A percentile compares a stretch with the other conserved stretches of the same genome.
Conservation (phyloP, 2,888 invertebrate species). For the Taenaris catops region DNA sequence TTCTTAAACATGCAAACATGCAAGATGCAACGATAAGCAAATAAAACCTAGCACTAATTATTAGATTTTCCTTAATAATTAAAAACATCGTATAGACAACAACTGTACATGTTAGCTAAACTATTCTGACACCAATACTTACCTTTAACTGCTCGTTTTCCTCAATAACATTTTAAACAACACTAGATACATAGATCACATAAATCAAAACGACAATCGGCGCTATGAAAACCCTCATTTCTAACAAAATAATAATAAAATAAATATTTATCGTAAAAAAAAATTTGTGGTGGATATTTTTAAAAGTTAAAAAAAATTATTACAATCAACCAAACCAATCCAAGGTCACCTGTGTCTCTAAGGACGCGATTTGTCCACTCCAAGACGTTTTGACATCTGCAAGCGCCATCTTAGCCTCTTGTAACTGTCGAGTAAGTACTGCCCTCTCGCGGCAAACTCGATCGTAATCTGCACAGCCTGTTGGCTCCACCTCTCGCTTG, state of each 20-base stretch:
- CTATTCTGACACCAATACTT: slow-evolving; percentile 2
- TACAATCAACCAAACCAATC: too few species aligned
- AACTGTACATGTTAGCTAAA: slow-evolving; percentile 1
- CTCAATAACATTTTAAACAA: background rate
- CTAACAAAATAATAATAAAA: too few species aligned
- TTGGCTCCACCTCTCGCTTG: slow-evolving; percentile 46
- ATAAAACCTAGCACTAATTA: background rate
- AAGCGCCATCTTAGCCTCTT: slow-evolving; percentile 92
- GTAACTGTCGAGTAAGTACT: slow-evolving; percentile 87
- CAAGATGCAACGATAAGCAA: too few species aligned
- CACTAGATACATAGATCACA: background rate
- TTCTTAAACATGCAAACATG: slow-evolving; percentile 3
- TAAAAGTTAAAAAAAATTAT: background rate
- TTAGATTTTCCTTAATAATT: background rate
- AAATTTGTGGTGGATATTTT: too few species aligned
- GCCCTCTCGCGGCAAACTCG: slow-evolving; percentile 60
- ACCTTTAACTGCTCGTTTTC: slow-evolving; percentile 4
- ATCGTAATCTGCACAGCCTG: slow-evolving; percentile 54
- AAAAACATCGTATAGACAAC: background rate
- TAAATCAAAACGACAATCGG: too few species aligned
- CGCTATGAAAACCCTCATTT: too few species aligned
- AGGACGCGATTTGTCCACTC: slow-evolving; percentile 93
- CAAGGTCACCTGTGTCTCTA: slow-evolving; percentile 89
- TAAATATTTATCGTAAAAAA: too few species aligned
- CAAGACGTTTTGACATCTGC: slow-evolving; percentile 95